Base-by-base conservation (phyloP, 92 coral and sea anemone genomes). In the Epizoanthus scotinus region DNA sequence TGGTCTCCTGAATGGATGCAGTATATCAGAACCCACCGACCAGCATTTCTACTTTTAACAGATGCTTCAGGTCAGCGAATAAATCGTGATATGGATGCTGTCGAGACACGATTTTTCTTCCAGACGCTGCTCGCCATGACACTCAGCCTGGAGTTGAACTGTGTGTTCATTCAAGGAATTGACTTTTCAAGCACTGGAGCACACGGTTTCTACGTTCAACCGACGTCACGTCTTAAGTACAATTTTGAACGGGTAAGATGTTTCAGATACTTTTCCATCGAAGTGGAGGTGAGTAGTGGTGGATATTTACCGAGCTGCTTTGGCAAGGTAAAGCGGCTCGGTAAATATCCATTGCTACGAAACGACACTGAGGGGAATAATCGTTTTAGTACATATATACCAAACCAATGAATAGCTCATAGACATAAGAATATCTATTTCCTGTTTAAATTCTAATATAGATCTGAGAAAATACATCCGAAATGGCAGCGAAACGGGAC, bases 121-220 rank as follows among this genome's bases (percentile, higher is more conserved):
- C 67, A 75, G 52, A 28, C 81, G 9, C 67, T 75, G 24, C 56
- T 75, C 3, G 26, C 26, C 20, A 38, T 22, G 2, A 75, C 81
- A 0, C 68, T 59, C 12, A 13, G 54, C 25, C 63, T 20, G 56
- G 68, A 75, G 34, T 56, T 75, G 9, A 75, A 38, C 24, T 75
- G 81, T 58, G 81, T 75, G 20, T 75, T 55, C 13, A 75, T 75
- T n/a, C 50, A 67, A 12, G 81, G 55, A 21, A 75, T 75, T 75
- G 81, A 75, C 5, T 75, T 75, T 67, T 17, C 40, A 8, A 31
- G 67, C 59, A 24, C 67, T 59, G 81, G 81, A 15, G 68, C 56
- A 2, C 42, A 20, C 19, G 81, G 81, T 20, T 58, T 36, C 38
- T 75, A 75, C 63, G 28, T 36, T 40, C 55, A 58, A 26, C 55